These are phyloP conservation scores for Phorcus lineatus DNA, from an alignment of 2,888 invertebrate genomes.

Conservation along the genomic window DNA sequence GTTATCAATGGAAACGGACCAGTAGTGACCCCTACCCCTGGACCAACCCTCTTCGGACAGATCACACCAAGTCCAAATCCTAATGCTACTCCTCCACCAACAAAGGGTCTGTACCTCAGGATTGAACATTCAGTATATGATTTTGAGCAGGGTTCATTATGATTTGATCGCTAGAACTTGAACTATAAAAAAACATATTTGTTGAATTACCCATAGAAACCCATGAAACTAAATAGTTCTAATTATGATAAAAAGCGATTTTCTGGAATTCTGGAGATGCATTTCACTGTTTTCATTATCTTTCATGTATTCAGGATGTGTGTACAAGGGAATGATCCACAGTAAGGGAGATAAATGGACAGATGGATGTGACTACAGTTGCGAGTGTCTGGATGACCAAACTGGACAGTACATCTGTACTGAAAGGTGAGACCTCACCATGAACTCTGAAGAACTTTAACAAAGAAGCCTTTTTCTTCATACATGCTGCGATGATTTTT, in stretches of 20 bases:
- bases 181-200: background rate
- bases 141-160: too few species aligned
- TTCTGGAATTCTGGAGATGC: too few species aligned
- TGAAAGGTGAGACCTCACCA: background rate
- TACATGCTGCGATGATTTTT: too few species aligned
- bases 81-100: conserved; percentile 24
- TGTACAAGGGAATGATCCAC: conserved; percentile 10
- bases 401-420: conserved; percentile 17
- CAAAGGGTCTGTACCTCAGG: conserved; percentile 26
- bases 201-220: background rate
- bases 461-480: too few species aligned
- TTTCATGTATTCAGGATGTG: background rate
- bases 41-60: conserved; percentile 32
- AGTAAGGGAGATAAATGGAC: conserved; percentile 8
- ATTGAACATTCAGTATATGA: background rate
- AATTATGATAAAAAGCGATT: too few species aligned
- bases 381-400: conserved; percentile 9
- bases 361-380: conserved; percentile 19
- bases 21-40: conserved; percentile 36
- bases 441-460: too few species aligned
- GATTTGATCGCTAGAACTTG: too few species aligned
- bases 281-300: too few species aligned
- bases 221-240: too few species aligned
- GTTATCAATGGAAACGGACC: conserved; percentile 37
- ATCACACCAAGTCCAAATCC: conserved; percentile 24